Base-by-base conservation (phyloP, 2,888 invertebrate genomes). In the Drosophila buzzatii region DNA sequence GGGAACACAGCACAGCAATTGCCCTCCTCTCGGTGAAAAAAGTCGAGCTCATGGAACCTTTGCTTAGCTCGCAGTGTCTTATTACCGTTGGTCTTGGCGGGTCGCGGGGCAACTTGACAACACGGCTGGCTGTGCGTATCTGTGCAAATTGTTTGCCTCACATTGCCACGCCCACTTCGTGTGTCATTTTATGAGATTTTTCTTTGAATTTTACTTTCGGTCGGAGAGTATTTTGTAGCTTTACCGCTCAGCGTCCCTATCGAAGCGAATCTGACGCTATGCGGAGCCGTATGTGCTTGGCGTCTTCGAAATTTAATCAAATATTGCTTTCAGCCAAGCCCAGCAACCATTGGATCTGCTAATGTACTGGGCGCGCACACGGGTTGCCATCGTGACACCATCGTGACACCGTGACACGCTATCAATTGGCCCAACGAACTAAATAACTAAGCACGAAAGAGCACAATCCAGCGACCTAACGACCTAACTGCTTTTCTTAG, bases 301-400 rank as follows among this genome's bases (percentile, higher is more conserved):
- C 76, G 58, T 75, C 45, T 56, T 70, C 45, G 73, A 89, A 89
- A 86, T 83, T 75, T 73, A 89, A 83, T 79, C 74, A 75, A 76
- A 81, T 77, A 73, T 69, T 62, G 79, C 64, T 62, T 75, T 67
- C 78, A 65, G 64, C 39, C 70, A 71, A 64, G 53, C 67, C 49
- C 55, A 52, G 52, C 64, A 44, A 53, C 58, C 68, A 60, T 18
- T 53, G 51, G n/a, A n/a, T 10, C 18, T 49, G 44, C 47, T 9
- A 47, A 41, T 41, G 56, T 9, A 39, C 45, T 53, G 66, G 14
- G 10, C 8, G 52, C 53, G 52, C 7, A 2, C 20, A 16, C 6
- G 1, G 12, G 2, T 9, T 56, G n/a, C 7, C 6, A 7, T 8
- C 59, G 18, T 16, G 37, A 18, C 47, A 59, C 47, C 47, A n/a